Evolutionary conservation across 2,797 vertebrate species (phyloP).

Genomic region (Fringilla coelebs): DNA sequence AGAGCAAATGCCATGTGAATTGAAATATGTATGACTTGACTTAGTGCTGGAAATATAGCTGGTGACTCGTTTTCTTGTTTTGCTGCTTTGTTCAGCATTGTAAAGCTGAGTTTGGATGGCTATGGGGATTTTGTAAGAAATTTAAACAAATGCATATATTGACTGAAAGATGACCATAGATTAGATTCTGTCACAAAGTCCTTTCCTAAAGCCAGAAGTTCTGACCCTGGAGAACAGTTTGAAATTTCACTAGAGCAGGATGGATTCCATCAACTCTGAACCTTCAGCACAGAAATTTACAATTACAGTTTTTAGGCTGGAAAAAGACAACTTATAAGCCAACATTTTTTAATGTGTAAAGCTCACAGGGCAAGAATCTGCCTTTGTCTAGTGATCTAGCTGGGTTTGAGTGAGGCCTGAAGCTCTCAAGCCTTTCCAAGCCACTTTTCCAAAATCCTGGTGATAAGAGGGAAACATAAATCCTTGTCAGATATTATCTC

Average conservation of each 20-base stretch:
- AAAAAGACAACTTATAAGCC: not conserved
- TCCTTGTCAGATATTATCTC: not conserved
- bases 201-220: not conserved
- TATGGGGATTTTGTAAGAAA: not conserved
- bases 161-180: not conserved
- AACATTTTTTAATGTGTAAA: not conserved
- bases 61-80: not conserved
- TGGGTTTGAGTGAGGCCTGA: not conserved
- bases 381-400: not conserved
- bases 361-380: not conserved
- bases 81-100: not conserved
- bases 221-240: not conserved
- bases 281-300: not conserved
- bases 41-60: not conserved
- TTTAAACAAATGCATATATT: not conserved
- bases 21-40: slow-evolving; percentile 18
- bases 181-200: not conserved
- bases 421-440: not conserved
- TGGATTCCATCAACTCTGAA: not conserved
- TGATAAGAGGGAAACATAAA: not conserved
- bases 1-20: slow-evolving; percentile 6
- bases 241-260: not conserved
- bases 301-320: not conserved
- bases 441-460: not conserved
- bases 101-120: not conserved